These are phyloP conservation scores for Cinara cedri DNA, from an alignment of 2,888 invertebrate species.

Conservation along the genomic window DNA sequence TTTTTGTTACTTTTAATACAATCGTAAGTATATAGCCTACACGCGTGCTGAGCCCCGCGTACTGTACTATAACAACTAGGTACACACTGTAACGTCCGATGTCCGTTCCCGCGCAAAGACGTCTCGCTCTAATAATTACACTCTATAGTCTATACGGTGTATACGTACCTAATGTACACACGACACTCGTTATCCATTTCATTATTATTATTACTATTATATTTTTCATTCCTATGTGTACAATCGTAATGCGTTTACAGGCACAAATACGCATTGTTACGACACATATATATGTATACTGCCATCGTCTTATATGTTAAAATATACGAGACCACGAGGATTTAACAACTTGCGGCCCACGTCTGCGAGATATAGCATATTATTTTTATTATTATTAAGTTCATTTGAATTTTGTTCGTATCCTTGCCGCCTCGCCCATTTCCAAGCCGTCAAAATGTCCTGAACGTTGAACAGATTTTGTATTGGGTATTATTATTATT, in stretches of 20 bases:
- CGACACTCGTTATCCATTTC: constrained; percentile 42
- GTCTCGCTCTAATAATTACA: constrained; percentile 42
- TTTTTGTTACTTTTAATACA: no score
- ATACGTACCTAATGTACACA: background rate
- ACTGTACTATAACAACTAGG: no score
- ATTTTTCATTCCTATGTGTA: background rate
- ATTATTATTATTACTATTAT: constrained; percentile 10
- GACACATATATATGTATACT: background rate
- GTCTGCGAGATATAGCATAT: no score
- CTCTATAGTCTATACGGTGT: background rate
- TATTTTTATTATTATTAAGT: no score
- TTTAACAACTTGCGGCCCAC: no score
- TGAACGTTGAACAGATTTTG: no score
- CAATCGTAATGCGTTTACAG: constrained; percentile 33
- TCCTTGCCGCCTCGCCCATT: no score
- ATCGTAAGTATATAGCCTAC: background rate
- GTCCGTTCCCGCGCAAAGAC: constrained; percentile 39
- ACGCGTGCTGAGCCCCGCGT: background rate
- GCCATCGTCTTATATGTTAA: no score
- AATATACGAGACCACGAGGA: no score
- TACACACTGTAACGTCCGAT: background rate
- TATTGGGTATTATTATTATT: no score
- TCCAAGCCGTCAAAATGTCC: no score
- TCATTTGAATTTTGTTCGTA: no score
- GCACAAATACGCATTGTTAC: constrained; percentile 46